Evolutionary conservation across 2,113 vertebrate species (phyloP).

Genomic region (Macrotis lagotis): DNA sequence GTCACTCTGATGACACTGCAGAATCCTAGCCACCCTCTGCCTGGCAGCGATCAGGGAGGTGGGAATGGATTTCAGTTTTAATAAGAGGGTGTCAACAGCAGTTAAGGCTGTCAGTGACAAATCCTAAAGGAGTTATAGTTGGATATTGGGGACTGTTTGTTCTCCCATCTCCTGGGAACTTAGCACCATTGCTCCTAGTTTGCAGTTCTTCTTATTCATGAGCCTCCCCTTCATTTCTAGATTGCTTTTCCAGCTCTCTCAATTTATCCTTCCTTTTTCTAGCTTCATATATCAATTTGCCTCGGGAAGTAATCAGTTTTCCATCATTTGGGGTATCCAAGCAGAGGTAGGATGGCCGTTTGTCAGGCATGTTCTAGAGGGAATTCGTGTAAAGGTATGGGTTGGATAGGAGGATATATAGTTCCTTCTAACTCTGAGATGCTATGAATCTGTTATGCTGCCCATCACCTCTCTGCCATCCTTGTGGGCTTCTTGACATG

Average conservation of each 20-base stretch:
- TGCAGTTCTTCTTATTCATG: neutral
- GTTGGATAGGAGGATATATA: neutral
- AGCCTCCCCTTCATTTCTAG: neutral
- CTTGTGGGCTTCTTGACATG: neutral
- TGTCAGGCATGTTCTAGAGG: neutral
- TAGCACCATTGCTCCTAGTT: neutral
- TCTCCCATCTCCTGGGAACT: neutral
- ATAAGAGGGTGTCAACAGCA: neutral
- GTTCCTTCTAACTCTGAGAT: neutral
- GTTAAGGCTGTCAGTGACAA: neutral
- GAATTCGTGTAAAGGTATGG: neutral
- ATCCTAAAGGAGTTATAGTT: neutral
- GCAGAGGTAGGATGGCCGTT: neutral
- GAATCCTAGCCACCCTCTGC: neutral
- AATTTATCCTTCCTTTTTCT: neutral
- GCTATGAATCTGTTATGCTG: neutral
- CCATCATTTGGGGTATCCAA: neutral
- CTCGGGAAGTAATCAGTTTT: neutral
- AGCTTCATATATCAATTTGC: neutral
- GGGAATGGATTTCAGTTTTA: neutral
- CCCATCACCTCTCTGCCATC: no score
- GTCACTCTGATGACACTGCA: neutral
- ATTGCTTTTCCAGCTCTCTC: neutral
- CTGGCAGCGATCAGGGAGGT: neutral
- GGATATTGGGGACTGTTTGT: neutral